Evolutionary conservation across 2,113 vertebrate genomes (phyloP).

Genomic region (Monarcha castaneiventris): DNA sequence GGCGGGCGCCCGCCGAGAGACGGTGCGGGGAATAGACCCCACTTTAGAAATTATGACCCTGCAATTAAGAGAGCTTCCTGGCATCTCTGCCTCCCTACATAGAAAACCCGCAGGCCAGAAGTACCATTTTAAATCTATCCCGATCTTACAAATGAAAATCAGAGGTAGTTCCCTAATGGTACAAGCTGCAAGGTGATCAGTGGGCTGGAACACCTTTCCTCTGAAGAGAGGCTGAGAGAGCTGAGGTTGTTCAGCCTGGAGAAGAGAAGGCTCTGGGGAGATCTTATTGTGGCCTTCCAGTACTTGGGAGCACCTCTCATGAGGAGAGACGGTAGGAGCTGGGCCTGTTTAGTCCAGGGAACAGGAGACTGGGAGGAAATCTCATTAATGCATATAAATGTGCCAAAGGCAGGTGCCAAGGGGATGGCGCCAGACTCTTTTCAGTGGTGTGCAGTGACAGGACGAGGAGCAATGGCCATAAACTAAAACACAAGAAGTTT

Average conservation of each 20-base stretch:
- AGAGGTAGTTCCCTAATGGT: neutral
- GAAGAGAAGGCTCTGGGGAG: neutral
- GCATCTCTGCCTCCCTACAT: accelerated
- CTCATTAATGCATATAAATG: neutral
- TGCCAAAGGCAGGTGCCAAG: neutral
- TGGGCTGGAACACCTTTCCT: neutral
- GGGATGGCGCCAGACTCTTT: neutral
- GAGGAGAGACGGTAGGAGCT: neutral
- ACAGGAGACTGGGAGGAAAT: neutral
- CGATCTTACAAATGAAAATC: neutral
- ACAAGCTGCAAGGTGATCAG: neutral
- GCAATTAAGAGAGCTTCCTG: neutral
- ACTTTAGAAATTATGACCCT: neutral
- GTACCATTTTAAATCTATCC: neutral
- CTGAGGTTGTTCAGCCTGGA: neutral
- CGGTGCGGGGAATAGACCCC: neutral
- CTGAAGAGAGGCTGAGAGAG: neutral
- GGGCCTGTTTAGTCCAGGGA: neutral
- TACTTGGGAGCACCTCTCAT: neutral
- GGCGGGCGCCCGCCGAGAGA: no score
- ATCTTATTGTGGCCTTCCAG: neutral
- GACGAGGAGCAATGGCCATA: neutral
- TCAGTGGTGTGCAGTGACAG: neutral
- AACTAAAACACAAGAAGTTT: neutral
- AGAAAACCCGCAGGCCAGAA: neutral